These are phyloP conservation scores for Tenthredo notha DNA, from an alignment of 2,888 invertebrate genomes.

Conservation along the genomic window DNA sequence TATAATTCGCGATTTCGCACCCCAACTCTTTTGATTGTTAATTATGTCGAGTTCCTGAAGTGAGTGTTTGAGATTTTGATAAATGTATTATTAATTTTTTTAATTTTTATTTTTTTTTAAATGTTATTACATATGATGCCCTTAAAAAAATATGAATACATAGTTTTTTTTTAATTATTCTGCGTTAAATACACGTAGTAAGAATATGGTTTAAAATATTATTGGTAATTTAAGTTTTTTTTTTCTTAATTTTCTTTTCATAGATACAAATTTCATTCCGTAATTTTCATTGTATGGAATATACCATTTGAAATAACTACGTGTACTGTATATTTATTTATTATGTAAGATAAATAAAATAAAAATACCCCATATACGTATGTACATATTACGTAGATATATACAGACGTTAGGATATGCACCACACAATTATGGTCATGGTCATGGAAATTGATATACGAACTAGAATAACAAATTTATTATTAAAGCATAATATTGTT, in stretches of 20 bases:
- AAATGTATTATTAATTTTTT: not conserved
- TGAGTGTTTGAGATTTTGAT: not conserved
- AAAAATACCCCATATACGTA: not conserved
- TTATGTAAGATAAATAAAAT: not conserved
- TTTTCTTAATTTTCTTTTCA: too few relatives aligned
- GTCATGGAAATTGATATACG: constrained; percentile 42
- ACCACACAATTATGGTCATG: constrained; percentile 40
- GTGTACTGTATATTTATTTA: not conserved
- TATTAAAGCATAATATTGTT: constrained; percentile 11
- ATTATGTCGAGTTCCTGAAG: not conserved
- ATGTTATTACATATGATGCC: constrained; percentile 46
- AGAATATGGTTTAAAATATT: constrained; percentile 8
- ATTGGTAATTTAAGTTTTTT: constrained; percentile 26
- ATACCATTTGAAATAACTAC: not conserved
- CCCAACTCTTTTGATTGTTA: not conserved
- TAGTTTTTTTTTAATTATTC: constrained; percentile 17
- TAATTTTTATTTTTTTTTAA: constrained; percentile 25
- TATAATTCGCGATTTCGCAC: not conserved
- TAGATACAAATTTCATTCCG: constrained; percentile 17
- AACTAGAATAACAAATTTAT: constrained; percentile 26
- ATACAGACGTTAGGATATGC: not conserved
- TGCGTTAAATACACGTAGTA: constrained; percentile 40
- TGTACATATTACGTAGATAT: not conserved
- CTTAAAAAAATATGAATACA: constrained; percentile 47
- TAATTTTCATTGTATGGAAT: not conserved